phyloP scores from a whole-genome alignment of 30 jellyfish, hydroid and myxozoan species.

The Cassiopea xamachana region DNA sequence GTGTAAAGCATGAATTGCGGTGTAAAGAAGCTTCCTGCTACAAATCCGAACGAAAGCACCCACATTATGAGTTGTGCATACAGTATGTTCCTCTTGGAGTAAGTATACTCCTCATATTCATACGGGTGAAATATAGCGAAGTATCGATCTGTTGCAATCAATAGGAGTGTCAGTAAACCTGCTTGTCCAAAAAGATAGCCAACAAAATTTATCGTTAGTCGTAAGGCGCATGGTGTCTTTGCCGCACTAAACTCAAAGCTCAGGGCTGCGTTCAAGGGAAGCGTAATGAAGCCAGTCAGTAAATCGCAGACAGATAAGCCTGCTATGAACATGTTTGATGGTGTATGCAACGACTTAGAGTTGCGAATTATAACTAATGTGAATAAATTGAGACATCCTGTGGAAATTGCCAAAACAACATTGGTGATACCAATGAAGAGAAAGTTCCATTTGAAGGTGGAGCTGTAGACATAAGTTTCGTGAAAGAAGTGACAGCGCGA shows the following conservation, averaged over 20 bases:
- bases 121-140: conserved; percentile 65
- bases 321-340: conserved; percentile 59
- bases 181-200: conserved; percentile 69
- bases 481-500: conserved; percentile 54
- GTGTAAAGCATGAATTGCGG: conserved; percentile 71
- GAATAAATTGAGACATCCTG: conserved; percentile 43
- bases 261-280: conserved; percentile 62
- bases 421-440: conserved; percentile 39
- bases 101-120: conserved; percentile 22
- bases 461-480: conserved; percentile 41
- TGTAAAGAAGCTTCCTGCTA: conserved; percentile 70
- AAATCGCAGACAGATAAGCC: conserved; percentile 65
- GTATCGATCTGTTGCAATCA: conserved; percentile 73
- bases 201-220: conserved; percentile 50
- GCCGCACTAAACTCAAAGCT: conserved; percentile 62
- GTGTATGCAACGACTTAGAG: conserved; percentile 52
- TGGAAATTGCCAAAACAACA: conserved; percentile 26
- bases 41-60: conserved; percentile 50
- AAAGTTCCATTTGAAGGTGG: conserved; percentile 58
- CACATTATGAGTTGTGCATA: conserved; percentile 32
- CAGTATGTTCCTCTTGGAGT: conserved; percentile 21
- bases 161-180: conserved; percentile 55
- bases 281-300: conserved; percentile 47
- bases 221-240: conserved; percentile 47
- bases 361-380: conserved; percentile 43